Percentiles rank a stretch among this genome's conserved stretches.
These are phyloP conservation scores for Chelonus insularis DNA, from an alignment of 1,140 invertebrate genomes.

Conservation along the genomic window DNA sequence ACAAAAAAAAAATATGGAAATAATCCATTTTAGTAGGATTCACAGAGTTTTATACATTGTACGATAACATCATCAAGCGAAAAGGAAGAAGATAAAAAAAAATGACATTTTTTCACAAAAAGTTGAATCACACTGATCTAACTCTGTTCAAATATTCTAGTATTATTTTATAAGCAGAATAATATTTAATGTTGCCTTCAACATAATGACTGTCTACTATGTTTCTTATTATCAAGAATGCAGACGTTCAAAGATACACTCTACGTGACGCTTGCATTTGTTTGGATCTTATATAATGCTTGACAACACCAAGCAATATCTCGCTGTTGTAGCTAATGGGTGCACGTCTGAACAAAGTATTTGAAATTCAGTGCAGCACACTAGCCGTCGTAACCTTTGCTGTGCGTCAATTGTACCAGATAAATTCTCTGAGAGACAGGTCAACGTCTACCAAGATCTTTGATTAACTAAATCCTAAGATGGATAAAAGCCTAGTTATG, in stretches of 20 bases:
- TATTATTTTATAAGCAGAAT: no score
- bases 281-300: constrained; percentile 19
- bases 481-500: no score
- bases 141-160: no score
- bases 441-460: constrained; percentile 13
- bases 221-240: no score
- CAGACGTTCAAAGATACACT: not conserved
- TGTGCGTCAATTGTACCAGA: constrained; percentile 25
- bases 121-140: no score
- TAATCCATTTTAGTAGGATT: not conserved
- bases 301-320: constrained; percentile 23
- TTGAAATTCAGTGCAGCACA: constrained; percentile 30
- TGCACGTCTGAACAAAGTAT: constrained; percentile 6
- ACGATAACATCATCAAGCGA: not conserved
- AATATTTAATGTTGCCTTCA: no score
- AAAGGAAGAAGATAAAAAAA: no score
- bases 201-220: no score
- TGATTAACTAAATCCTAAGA: not conserved
- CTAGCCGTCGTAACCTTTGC: constrained; percentile 19
- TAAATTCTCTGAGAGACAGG: constrained; percentile 9
- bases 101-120: no score
- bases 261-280: not conserved
- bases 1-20: constrained; percentile 3
- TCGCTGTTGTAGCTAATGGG: constrained; percentile 26
- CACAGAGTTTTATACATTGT: not conserved